Percentiles rank a stretch among this genome's conserved stretches.
phyloP scores from a whole-genome alignment of 1,140 invertebrate species.

The Lordiphosa stackelbergi region DNA sequence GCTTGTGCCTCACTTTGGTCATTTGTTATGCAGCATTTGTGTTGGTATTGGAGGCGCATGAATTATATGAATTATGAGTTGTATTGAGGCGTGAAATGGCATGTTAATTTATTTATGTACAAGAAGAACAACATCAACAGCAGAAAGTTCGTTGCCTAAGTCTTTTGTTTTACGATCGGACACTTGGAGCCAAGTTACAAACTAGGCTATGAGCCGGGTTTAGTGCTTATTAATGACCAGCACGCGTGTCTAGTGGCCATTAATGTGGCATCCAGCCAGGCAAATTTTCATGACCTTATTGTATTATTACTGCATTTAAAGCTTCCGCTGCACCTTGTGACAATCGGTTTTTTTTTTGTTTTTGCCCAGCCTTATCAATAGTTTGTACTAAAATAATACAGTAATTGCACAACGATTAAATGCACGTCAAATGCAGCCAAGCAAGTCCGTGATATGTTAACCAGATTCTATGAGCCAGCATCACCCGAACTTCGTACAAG shows the following conservation, averaged over 20 bases:
- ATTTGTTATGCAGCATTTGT: constrained; percentile 69
- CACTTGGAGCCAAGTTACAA: constrained; percentile 24
- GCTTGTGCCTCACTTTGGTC: constrained; percentile 37
- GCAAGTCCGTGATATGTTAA: constrained; percentile 27
- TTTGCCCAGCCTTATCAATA: constrained; percentile 25
- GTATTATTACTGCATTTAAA: constrained; percentile 39
- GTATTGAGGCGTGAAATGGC: constrained; percentile 73
- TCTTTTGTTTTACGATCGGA: constrained; percentile 58
- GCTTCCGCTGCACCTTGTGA: constrained; percentile 64
- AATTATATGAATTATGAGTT: constrained; percentile 48
- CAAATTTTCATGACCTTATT: constrained; percentile 48
- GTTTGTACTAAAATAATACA: constrained; percentile 35
- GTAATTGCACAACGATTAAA: constrained; percentile 54
- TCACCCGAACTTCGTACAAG: constrained; percentile 38
- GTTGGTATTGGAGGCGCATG: constrained; percentile 44
- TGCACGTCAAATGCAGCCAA: constrained; percentile 58
- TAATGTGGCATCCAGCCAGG: constrained; percentile 36
- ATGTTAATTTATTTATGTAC: constrained; percentile 56
- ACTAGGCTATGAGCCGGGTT: constrained; percentile 10
- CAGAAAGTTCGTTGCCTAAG: constrained; percentile 60
- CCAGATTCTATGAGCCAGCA: constrained; percentile 27
- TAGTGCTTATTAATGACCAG: constrained; percentile 37
- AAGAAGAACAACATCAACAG: constrained; percentile 23
- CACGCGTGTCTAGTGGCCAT: constrained; percentile 54
- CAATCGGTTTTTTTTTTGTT: constrained; percentile 9